Conservation (phyloP, 2,113 vertebrate genomes). For the Rhodinocichla rosea region DNA sequence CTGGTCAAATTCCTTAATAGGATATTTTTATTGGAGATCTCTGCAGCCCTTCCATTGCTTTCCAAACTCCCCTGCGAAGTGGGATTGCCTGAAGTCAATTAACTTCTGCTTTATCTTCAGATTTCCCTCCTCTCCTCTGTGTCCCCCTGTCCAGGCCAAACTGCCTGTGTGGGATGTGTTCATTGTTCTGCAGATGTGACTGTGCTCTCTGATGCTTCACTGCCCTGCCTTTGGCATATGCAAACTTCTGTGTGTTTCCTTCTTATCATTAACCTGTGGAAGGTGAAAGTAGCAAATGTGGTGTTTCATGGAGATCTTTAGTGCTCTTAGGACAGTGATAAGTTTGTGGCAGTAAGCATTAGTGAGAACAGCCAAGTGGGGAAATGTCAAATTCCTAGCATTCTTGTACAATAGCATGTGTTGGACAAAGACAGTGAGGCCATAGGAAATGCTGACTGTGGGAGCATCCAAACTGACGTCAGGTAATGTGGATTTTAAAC, state of each 20-base stretch:
- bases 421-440: neutral
- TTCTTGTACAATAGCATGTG: neutral
- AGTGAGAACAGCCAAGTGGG: neutral
- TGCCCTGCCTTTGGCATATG: neutral
- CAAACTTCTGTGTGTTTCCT: neutral
- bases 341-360: rapidly evolving
- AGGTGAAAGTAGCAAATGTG: neutral
- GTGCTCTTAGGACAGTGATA: neutral
- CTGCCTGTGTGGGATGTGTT: neutral
- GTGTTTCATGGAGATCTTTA: neutral
- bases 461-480: neutral
- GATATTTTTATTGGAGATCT: neutral
- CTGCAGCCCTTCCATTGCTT: neutral
- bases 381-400: neutral
- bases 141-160: neutral
- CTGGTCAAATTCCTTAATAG: neutral
- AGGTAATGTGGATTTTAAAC: neutral
- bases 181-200: neutral
- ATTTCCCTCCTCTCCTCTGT: neutral
- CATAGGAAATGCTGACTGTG: neutral
- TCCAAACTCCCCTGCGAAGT: neutral
- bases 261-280: neutral
- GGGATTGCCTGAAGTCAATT: neutral
- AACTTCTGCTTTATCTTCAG: neutral
- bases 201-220: neutral